A percentile compares a stretch with the other conserved stretches of the same genome.
Evolutionary conservation across 2,113 vertebrate species (phyloP).

Genomic region (Trematomus loennbergii): DNA sequence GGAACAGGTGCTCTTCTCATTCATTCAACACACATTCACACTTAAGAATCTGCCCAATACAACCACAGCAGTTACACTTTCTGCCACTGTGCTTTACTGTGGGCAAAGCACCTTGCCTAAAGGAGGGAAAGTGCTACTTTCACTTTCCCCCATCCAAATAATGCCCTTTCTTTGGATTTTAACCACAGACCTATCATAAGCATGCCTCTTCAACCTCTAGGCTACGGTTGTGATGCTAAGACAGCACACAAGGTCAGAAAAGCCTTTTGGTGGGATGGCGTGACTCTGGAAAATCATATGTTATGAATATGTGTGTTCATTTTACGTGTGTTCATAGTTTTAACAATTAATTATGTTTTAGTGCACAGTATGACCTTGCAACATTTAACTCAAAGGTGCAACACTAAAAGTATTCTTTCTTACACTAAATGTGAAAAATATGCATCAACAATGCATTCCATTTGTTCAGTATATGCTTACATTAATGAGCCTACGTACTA

Average conservation of each 20-base stretch:
- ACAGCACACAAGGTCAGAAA: slow-evolving; percentile 14
- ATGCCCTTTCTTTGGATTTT: slow-evolving; percentile 32
- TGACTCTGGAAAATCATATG: slow-evolving; percentile 11
- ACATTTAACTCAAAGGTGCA: neutral
- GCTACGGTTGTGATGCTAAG: slow-evolving; percentile 11
- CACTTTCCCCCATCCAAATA: slow-evolving; percentile 45
- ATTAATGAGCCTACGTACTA: slow-evolving; percentile 15
- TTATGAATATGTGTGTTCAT: neutral
- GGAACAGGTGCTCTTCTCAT: slow-evolving; percentile 65
- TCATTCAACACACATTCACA: slow-evolving; percentile 59
- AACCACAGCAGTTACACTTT: slow-evolving; percentile 59
- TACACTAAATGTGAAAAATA: neutral
- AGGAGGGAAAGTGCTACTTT: slow-evolving; percentile 69
- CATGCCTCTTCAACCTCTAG: slow-evolving; percentile 27
- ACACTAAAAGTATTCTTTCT: too few relatives aligned
- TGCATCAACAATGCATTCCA: slow-evolving; percentile 1
- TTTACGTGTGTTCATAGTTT: neutral
- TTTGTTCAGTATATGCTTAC: slow-evolving; percentile 27
- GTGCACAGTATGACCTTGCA: neutral
- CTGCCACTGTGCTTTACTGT: slow-evolving; percentile 43
- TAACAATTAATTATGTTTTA: neutral
- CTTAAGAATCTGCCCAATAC: slow-evolving; percentile 45
- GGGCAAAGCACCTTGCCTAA: slow-evolving; percentile 64
- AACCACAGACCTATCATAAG: slow-evolving; percentile 37
- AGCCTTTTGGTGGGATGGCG: neutral